Evolutionary conservation across 1,140 invertebrate genomes (phyloP), one percentile per base, ranked within the genome.

Genomic region (Drosophila aff.): DNA sequence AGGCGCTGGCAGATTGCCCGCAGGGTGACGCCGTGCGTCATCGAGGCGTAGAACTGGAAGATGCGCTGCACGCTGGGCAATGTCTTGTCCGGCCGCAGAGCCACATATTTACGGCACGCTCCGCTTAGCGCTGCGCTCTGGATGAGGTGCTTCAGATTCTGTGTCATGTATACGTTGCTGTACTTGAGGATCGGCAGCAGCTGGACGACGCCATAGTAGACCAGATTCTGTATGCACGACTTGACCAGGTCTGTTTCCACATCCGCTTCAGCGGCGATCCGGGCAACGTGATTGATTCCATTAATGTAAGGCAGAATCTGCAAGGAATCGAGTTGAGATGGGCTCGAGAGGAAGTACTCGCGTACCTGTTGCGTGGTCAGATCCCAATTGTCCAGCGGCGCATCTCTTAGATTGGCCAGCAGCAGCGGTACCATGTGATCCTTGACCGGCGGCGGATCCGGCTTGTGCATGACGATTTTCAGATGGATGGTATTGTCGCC

Each of bases 181-280:
- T 99, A 99, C 92, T 98, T 98, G 81, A 99, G 96, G 79, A 99
- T 96, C 10, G 98, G 97, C 58, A 98, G 96, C 28, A 99, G 92
- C 18, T 96, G 96, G 74, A 95, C 94, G 21, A 95, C 94, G 28
- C 94, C 94, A 69, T 95, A 95, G 93, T 96, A 99, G 84, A 98
- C 95, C 60, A 99, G 94, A 94, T 99, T 99, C 92, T 98, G 97
- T 46, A 99, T 96, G 92, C 97, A 98, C 10, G 97, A 96, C 93
- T 99, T 99, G 0, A 99, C 98, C 41, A 99, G 93, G 93, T 97
- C 97, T 66, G 96, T 97, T 90, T 99, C 98, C 1, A 99, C 98
- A 84, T 98, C 97, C 4, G 98, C 96, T 81, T 96, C 95, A 1
- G 95, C 94, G 1, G 97, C 95, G 67, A 98, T 97, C 78, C 96